phyloP scores from a whole-genome alignment of 2,888 invertebrate species.

The Spilosoma lubricipeda region DNA sequence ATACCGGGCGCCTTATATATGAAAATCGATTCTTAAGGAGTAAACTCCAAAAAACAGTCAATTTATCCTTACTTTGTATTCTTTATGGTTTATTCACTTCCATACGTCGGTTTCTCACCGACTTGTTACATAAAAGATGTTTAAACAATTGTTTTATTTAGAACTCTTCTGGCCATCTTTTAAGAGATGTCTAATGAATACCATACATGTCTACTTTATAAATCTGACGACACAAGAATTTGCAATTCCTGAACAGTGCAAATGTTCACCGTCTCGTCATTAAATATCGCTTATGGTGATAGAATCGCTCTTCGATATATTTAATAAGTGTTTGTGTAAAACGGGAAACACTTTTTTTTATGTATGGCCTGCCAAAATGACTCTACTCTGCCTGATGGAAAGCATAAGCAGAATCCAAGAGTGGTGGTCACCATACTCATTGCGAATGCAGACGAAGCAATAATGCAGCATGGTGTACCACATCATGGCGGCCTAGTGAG shows the following conservation, averaged over 20 bases:
- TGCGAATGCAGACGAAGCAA: too few species aligned
- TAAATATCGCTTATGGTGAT: not conserved
- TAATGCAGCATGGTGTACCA: too few species aligned
- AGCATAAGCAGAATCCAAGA: too few species aligned
- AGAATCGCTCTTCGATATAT: not conserved
- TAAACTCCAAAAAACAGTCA: too few species aligned
- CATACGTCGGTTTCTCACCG: not conserved
- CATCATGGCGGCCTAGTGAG: too few species aligned
- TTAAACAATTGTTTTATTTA: not conserved
- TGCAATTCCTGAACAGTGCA: not conserved
- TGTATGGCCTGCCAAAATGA: too few species aligned
- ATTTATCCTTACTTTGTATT: too few species aligned
- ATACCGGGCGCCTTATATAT: too few species aligned
- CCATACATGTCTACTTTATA: not conserved
- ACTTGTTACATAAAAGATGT: not conserved
- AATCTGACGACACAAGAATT: not conserved
- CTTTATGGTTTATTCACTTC: not conserved
- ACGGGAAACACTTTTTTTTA: not conserved
- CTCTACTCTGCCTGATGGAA: too few species aligned
- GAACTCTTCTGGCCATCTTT: not conserved
- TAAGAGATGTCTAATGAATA: not conserved
- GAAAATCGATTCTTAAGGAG: too few species aligned
- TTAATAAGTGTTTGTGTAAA: not conserved
- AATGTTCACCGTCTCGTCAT: not conserved
- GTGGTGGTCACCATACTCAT: too few species aligned